Conservation (phyloP, 2,888 invertebrate genomes). For the Napeogenes sylphis region DNA sequence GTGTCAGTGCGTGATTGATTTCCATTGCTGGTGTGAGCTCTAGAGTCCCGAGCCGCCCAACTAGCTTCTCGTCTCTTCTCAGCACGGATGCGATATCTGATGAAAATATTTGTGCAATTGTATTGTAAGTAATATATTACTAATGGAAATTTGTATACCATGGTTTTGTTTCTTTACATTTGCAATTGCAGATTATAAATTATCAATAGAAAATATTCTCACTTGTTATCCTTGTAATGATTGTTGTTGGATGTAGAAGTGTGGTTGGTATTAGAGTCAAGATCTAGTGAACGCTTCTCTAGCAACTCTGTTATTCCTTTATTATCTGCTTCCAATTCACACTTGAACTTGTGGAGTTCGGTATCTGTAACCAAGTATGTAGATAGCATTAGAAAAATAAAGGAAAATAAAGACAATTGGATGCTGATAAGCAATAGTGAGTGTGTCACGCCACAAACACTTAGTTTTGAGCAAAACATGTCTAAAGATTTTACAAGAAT, state of each 20-base stretch:
- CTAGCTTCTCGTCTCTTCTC: constrained; percentile 86
- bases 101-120: neutral
- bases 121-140: neutral
- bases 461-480: too few species aligned
- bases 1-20: constrained; percentile 66
- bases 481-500: too few species aligned
- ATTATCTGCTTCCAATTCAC: constrained; percentile 99
- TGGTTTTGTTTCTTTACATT: neutral
- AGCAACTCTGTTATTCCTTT: constrained; percentile 97
- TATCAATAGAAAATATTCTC: constrained; percentile 29
- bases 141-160: too few species aligned
- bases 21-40: constrained; percentile 55
- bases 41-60: constrained; percentile 73
- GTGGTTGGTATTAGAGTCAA: constrained; percentile 81
- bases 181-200: neutral
- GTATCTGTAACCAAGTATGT: constrained; percentile 68
- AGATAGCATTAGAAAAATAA: neutral
- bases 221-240: constrained; percentile 91
- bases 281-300: constrained; percentile 94
- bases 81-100: constrained; percentile 79
- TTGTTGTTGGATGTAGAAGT: constrained; percentile 71
- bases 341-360: constrained; percentile 97
- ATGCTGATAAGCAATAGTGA: neutral
- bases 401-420: neutral
- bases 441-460: too few species aligned